Conservation (phyloP, 2,888 invertebrate genomes). For the Parochlus steinenii region DNA sequence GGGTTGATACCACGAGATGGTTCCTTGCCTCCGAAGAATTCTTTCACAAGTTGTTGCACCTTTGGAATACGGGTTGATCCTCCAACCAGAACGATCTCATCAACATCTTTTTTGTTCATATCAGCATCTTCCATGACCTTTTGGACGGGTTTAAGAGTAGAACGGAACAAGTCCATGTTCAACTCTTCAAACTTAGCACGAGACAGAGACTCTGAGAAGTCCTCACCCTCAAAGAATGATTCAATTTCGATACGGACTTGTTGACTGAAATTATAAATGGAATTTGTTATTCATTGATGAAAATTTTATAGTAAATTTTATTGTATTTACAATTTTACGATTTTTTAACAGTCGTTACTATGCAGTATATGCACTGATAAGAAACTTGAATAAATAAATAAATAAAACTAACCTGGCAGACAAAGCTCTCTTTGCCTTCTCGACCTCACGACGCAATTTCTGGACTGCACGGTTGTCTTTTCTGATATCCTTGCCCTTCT, state of each 20-base stretch:
- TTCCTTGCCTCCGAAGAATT: slow-evolving; percentile 96
- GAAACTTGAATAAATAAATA: too few species aligned
- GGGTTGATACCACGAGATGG: slow-evolving; percentile 96
- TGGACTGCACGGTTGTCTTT: slow-evolving; percentile 90
- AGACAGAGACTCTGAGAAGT: slow-evolving; percentile 95
- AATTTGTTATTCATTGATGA: too few species aligned
- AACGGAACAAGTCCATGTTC: slow-evolving; percentile 84
- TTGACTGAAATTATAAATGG: too few species aligned
- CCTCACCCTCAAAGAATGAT: slow-evolving; percentile 94
- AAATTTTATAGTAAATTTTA: too few species aligned
- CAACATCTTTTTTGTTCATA: slow-evolving; percentile 94
- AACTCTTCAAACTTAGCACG: slow-evolving; percentile 97
- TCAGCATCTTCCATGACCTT: slow-evolving; percentile 97
- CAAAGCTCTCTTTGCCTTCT: slow-evolving; percentile 91
- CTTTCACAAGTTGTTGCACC: slow-evolving; percentile 82
- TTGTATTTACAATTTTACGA: too few species aligned
- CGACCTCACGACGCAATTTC: slow-evolving; percentile 91
- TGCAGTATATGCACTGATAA: too few species aligned
- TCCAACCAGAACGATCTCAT: slow-evolving; percentile 97
- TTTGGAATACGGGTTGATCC: slow-evolving; percentile 99
- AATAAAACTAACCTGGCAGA: too few species aligned
- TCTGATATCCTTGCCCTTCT: slow-evolving; percentile 93
- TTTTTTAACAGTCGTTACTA: too few species aligned
- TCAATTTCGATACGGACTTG: slow-evolving; percentile 98
- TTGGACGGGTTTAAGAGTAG: slow-evolving; percentile 88